Base-by-base conservation (phyloP, 2,888 invertebrate genomes). In the Loripinus fragilis region DNA sequence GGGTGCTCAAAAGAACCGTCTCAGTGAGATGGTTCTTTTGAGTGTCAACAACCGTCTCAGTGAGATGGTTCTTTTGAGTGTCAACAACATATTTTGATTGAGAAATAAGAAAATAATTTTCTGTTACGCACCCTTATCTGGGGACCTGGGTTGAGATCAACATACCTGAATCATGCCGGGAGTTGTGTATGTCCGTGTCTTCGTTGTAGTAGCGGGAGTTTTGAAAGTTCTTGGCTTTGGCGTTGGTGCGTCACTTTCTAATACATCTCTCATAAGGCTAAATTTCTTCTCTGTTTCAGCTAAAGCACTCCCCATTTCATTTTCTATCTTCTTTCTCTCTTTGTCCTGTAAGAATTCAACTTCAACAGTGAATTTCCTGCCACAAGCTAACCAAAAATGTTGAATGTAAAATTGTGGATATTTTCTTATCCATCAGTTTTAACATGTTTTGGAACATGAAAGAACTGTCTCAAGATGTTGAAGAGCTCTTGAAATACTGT, bases 221-320 rank as follows among this genome's bases (percentile, higher is more conserved):
- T 86, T 86, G 67, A 83, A 85, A 0, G 86, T 85, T 42, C 88
- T 72, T 3, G 88, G 86, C 76, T 88, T 87, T n/a, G 87, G 88
- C 17, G 83, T 76, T 48, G 89, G 80, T 5, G 83, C 85, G 17
- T 83, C 85, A 17, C 86, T 84, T 74, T 92, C 91, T 38, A 93
- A 84, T 42, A 93, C 92, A 75, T 89, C 89, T 30, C 87, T 89
- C 76, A 93, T 84, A 81, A 91, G 85, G 68, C 90, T 89, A 68
- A 93, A 80, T 69, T 91, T 93, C 38, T 90, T 89, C 69, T 93
- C 90, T 71, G 91, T 91, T 69, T 90, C 88, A 68, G 86, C 81
- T 30, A 93, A 79, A 64, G 88, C 87, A 8, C 85, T 86, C 23
- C 85, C 87, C 28, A 89, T 85, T 60, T 92, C 89, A 12, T 85